Conservation (phyloP, 1,140 invertebrate species). For the Hylaeus volcanicus region DNA sequence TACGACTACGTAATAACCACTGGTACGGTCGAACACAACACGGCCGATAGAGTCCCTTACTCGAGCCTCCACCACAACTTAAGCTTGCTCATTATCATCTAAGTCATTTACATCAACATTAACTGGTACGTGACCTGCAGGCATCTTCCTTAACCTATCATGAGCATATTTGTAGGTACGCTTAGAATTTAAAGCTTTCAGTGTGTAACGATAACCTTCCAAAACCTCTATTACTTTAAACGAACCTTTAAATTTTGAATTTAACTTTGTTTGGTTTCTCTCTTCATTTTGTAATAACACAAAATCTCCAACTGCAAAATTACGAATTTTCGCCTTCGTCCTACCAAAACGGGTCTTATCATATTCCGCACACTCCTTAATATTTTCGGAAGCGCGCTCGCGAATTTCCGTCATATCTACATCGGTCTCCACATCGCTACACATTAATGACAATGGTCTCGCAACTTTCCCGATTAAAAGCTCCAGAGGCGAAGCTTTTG, state of each 20-base stretch:
- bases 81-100: no score
- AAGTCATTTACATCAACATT: no score
- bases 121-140: background rate
- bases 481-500: constrained; percentile 64
- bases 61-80: no score
- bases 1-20: no score
- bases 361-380: background rate
- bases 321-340: constrained; percentile 36
- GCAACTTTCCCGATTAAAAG: constrained; percentile 67
- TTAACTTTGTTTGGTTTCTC: constrained; percentile 49
- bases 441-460: constrained; percentile 61
- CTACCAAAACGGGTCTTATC: constrained; percentile 7
- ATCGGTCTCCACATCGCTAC: constrained; percentile 29
- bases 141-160: background rate
- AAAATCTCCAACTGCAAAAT: constrained; percentile 41
- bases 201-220: constrained; percentile 30
- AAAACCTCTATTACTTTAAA: constrained; percentile 30
- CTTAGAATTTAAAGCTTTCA: constrained; percentile 31
- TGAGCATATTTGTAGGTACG: constrained; percentile 39
- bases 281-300: constrained; percentile 52
- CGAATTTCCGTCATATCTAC: constrained; percentile 7
- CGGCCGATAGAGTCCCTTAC: no score
- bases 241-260: constrained; percentile 40
- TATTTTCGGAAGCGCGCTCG: background rate
- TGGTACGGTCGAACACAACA: no score